Percentiles rank a stretch among this genome's conserved stretches.
These are phyloP conservation scores for Steatornis caripensis DNA, from an alignment of 2,113 vertebrate species.

Conservation along the genomic window DNA sequence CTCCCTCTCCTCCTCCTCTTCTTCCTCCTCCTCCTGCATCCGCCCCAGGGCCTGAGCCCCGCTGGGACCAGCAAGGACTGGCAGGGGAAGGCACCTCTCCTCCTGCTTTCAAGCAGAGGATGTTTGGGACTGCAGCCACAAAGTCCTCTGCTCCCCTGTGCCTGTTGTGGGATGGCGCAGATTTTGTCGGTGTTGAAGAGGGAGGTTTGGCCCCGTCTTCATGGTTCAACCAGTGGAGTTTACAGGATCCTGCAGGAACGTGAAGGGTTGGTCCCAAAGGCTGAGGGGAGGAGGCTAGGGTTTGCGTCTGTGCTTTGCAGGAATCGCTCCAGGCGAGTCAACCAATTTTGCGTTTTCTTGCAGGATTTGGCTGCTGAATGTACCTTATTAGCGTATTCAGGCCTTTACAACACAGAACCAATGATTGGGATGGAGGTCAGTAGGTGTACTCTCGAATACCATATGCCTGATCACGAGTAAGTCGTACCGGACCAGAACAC, in stretches of 20 bases:
- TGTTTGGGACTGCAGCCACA: neutral
- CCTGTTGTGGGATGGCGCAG: too few species aligned
- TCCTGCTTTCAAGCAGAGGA: neutral
- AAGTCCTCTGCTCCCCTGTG: neutral
- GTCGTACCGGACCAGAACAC: accelerated
- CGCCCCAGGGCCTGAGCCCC: neutral
- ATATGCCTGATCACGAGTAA: neutral
- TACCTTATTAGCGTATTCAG: neutral
- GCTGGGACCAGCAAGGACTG: neutral
- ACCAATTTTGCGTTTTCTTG: neutral
- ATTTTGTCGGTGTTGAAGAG: neutral
- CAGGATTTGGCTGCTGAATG: neutral
- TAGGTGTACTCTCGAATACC: neutral
- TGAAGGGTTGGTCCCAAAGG: neutral
- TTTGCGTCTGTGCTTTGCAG: neutral
- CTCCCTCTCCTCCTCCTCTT: neutral
- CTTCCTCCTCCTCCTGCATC: neutral
- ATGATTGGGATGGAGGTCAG: neutral
- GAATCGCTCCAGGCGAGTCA: neutral
- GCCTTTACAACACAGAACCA: neutral
- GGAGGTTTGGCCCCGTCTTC: neutral
- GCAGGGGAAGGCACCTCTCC: neutral
- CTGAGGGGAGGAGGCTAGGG: neutral
- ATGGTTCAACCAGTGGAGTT: neutral
- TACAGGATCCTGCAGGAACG: neutral